Percentiles rank a stretch among this genome's conserved stretches.
Conservation (phyloP, 2,888 invertebrate genomes). For the Euzetes globulus region DNA sequence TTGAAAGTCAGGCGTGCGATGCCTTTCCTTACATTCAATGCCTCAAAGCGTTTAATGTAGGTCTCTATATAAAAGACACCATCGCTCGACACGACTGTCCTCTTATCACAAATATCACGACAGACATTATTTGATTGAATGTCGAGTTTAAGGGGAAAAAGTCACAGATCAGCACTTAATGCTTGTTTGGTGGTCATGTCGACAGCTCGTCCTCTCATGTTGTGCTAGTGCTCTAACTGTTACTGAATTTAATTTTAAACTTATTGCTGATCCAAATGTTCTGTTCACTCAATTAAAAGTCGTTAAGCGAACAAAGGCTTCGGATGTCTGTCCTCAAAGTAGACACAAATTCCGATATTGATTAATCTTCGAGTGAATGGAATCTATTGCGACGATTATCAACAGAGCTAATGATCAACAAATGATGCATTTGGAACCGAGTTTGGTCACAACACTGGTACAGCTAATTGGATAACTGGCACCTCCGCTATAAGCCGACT, state of each 20-base stretch:
- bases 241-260: background rate
- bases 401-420: background rate
- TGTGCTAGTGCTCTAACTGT: background rate
- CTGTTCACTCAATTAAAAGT: background rate
- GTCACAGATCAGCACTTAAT: background rate
- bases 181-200: background rate
- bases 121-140: background rate
- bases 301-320: background rate
- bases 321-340: background rate
- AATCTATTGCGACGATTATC: background rate
- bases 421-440: background rate
- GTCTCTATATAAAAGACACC: slow-evolving; percentile 10
- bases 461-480: background rate
- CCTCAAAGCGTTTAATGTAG: slow-evolving; percentile 7
- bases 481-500: background rate
- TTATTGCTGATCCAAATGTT: background rate
- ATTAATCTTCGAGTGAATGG: background rate
- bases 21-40: background rate
- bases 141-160: background rate
- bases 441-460: background rate
- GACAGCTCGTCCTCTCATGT: background rate
- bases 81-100: background rate
- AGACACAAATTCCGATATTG: background rate
- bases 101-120: background rate
- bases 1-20: slow-evolving; percentile 12